Evolutionary conservation across 2,113 vertebrate species (phyloP).

Genomic region (Halcyon malimbica): DNA sequence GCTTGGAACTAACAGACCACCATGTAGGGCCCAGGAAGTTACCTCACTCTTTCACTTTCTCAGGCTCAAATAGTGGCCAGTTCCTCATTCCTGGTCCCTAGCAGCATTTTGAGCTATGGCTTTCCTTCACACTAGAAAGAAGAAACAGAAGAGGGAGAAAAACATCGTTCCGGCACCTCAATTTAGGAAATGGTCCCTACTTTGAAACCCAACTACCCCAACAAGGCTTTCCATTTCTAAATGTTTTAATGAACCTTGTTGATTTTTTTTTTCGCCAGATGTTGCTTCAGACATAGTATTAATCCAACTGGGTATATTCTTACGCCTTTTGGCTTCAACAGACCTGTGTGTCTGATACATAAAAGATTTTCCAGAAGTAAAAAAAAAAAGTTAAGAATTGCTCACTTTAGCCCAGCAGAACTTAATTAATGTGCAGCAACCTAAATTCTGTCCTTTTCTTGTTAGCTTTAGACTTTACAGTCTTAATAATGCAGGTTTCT

Average conservation of each 20-base stretch:
- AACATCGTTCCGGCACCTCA: accelerated
- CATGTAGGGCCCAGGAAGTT: not conserved
- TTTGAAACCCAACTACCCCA: not conserved
- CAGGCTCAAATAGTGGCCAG: not conserved
- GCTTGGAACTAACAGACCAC: not conserved
- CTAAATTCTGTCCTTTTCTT: not conserved
- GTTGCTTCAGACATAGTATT: not conserved
- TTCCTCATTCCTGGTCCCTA: not conserved
- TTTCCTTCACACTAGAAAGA: not conserved
- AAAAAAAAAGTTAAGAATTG: not conserved
- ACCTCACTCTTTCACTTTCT: not conserved
- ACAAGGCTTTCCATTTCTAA: not conserved
- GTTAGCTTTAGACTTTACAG: not conserved
- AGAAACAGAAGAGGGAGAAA: not conserved
- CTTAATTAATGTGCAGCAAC: not conserved
- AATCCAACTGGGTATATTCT: not conserved
- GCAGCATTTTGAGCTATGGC: not conserved
- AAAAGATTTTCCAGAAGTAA: not conserved
- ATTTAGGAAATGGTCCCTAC: not conserved
- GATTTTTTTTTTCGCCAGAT: not conserved
- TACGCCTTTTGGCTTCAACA: not conserved
- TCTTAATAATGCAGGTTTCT: not conserved
- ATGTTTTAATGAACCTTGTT: not conserved
- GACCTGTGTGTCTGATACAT: not conserved
- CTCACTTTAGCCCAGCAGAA: not conserved